Conservation (phyloP, 1,140 invertebrate genomes). For the Lepidurus couesii region DNA sequence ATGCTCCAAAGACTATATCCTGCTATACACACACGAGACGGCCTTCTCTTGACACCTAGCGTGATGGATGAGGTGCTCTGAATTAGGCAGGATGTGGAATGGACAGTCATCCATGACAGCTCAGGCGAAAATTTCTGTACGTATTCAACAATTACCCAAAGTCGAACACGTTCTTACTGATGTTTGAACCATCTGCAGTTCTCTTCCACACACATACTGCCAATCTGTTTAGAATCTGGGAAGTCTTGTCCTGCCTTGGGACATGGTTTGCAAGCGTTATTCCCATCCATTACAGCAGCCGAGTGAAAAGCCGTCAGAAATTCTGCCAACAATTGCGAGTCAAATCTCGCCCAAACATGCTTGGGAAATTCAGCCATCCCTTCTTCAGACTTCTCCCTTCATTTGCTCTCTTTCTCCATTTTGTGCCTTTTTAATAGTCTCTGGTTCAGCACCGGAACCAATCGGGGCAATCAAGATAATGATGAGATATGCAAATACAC, state of each 20-base stretch:
- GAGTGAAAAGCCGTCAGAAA: not conserved
- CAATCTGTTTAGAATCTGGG: not conserved
- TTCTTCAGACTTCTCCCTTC: too few species aligned
- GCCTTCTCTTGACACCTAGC: not conserved
- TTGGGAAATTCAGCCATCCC: too few species aligned
- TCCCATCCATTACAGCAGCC: not conserved
- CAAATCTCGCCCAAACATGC: too few species aligned
- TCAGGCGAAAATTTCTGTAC: not conserved
- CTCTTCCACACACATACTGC: not conserved
- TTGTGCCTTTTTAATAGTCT: not conserved
- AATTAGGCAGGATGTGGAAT: not conserved
- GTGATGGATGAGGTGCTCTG: constrained; percentile 9
- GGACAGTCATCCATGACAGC: constrained; percentile 12
- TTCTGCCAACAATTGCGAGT: not conserved
- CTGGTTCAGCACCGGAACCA: not conserved
- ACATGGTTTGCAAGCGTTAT: not conserved
- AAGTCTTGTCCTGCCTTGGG: not conserved
- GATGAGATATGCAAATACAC: not conserved
- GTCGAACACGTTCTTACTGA: not conserved
- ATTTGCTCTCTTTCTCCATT: not conserved
- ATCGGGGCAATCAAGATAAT: not conserved
- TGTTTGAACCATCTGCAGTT: not conserved
- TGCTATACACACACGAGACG: not conserved
- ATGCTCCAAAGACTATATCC: not conserved
- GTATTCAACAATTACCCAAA: not conserved